Conservation (phyloP, 2,888 invertebrate species). For the Labia minor region DNA sequence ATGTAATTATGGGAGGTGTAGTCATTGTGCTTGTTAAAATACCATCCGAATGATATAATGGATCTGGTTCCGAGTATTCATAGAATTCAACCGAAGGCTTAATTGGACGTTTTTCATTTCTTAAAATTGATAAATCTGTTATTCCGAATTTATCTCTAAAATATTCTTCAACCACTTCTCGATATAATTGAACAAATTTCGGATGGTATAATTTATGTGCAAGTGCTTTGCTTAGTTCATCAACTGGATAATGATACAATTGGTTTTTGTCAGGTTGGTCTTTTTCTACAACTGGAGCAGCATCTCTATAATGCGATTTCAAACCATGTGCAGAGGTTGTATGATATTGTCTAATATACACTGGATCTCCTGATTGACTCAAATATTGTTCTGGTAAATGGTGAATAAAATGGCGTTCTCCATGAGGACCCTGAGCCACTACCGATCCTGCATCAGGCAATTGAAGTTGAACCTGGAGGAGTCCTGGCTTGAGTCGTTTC, state of each 20-base stretch:
- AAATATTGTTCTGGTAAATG: slow-evolving; percentile 1
- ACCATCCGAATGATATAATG: slow-evolving; percentile 33
- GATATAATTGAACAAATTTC: slow-evolving; percentile 19
- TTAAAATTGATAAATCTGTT: neutral
- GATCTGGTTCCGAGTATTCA: slow-evolving; percentile 42
- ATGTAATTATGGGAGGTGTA: neutral
- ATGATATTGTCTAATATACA: neutral
- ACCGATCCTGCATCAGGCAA: neutral
- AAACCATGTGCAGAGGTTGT: too few species aligned
- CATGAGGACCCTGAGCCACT: slow-evolving; percentile 17
- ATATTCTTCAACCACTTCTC: slow-evolving; percentile 19
- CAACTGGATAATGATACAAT: slow-evolving; percentile 14
- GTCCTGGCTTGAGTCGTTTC: neutral
- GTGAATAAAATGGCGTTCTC: slow-evolving; percentile 21
- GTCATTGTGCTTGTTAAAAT: neutral
- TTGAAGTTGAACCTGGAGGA: neutral
- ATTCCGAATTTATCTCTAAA: neutral
- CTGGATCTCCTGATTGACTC: neutral
- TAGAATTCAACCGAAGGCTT: slow-evolving; percentile 35
- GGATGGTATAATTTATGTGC: slow-evolving; percentile 19
- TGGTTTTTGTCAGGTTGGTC: neutral
- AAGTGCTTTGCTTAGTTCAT: neutral
- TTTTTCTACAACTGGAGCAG: neutral
- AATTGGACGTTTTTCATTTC: slow-evolving; percentile 16
- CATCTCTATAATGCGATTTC: too few species aligned